A percentile compares a stretch with the other conserved stretches of the same genome.
Conservation (phyloP, 1,140 invertebrate genomes). For the Neodiprion virginianus region DNA sequence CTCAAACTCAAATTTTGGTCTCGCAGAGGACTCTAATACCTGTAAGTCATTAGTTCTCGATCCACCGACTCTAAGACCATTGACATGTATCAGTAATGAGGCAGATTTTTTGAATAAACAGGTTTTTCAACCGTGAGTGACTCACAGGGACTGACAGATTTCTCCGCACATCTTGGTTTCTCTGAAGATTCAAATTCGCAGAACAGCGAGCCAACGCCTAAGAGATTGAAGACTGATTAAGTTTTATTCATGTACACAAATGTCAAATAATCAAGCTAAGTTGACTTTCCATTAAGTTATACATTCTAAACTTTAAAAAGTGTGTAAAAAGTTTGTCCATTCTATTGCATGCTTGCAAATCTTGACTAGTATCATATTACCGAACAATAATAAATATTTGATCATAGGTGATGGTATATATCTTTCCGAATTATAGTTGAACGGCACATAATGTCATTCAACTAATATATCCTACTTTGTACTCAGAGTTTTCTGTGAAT, state of each 20-base stretch:
- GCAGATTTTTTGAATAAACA: constrained; percentile 44
- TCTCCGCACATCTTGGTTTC: constrained; percentile 83
- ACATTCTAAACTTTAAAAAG: background rate
- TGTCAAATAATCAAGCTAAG: background rate
- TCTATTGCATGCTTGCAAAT: background rate
- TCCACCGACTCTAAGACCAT: constrained; percentile 20
- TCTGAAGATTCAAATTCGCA: constrained; percentile 91
- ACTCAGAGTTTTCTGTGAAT: too few relatives aligned
- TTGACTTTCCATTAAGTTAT: background rate
- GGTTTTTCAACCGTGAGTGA: constrained; percentile 90
- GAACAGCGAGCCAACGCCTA: constrained; percentile 79
- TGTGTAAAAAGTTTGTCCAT: background rate
- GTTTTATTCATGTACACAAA: constrained; percentile 10
- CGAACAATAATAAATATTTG: too few relatives aligned
- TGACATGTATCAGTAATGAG: background rate
- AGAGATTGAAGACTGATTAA: constrained; percentile 78
- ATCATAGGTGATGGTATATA: too few relatives aligned
- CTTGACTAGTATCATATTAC: background rate
- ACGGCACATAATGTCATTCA: background rate
- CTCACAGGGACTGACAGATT: constrained; percentile 85
- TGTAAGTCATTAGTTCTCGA: constrained; percentile 67
- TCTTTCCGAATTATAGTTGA: background rate
- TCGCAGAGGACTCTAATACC: constrained; percentile 88
- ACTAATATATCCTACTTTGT: background rate
- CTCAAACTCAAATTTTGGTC: constrained; percentile 81